These are phyloP conservation scores for Heliconius nattereri DNA, from an alignment of 1,140 invertebrate species.

Conservation along the genomic window DNA sequence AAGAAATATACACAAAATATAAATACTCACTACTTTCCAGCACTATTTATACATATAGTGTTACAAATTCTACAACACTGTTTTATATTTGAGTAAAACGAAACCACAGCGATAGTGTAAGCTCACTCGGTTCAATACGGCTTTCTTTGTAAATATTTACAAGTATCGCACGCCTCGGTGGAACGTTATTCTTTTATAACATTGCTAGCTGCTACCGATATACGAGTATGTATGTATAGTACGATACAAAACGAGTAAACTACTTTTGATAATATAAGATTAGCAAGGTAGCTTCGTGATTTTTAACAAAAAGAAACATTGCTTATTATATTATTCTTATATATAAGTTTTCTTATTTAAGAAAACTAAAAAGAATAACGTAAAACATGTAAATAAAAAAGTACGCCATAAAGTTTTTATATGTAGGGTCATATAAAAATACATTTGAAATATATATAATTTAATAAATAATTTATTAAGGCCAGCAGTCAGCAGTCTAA, in stretches of 20 bases:
- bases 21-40: background rate
- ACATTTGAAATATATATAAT: too few relatives aligned
- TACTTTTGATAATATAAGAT: background rate
- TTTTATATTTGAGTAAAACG: constrained; percentile 13
- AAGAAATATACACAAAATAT: too few relatives aligned
- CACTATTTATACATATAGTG: background rate
- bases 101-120: constrained; percentile 6
- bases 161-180: constrained; percentile 15
- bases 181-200: background rate
- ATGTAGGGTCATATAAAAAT: too few relatives aligned
- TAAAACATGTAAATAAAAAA: too few relatives aligned
- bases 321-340: too few relatives aligned
- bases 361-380: too few relatives aligned
- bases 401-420: too few relatives aligned
- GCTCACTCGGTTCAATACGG: constrained; percentile 7
- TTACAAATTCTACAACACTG: background rate
- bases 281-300: background rate
- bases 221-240: background rate
- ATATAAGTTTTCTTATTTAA: too few relatives aligned
- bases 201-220: background rate
- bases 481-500: too few relatives aligned
- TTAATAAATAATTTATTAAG: too few relatives aligned
- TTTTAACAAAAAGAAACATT: background rate
- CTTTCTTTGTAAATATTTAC: constrained; percentile 21
- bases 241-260: background rate